Conservation (phyloP, 1,140 invertebrate genomes). For the Saccostrea glomerata region DNA sequence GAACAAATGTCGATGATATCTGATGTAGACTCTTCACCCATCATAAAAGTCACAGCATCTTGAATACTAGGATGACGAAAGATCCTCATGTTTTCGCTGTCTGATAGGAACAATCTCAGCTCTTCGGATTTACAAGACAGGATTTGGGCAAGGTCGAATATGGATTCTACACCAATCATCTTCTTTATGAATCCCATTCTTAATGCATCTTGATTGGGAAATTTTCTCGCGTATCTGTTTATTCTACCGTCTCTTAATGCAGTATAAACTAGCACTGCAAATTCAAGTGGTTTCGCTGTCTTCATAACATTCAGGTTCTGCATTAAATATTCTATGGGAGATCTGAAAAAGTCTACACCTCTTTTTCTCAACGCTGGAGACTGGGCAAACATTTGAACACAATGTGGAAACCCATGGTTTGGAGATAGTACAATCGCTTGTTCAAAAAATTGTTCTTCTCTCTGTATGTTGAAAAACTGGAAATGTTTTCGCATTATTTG, state of each 20-base stretch:
- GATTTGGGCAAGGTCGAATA: not conserved
- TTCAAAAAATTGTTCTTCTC: not conserved
- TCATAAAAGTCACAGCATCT: conserved; percentile 10
- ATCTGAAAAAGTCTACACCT: conserved; percentile 1
- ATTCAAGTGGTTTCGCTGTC: not conserved
- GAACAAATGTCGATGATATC: conserved; percentile 17
- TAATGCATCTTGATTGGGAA: not conserved
- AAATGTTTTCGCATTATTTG: conserved; percentile 25
- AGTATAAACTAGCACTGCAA: not conserved
- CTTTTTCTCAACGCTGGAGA: not conserved
- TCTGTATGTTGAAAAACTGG: not conserved
- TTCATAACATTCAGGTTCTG: not conserved
- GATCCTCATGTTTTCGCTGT: not conserved
- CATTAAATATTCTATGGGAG: not conserved
- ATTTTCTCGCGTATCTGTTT: not conserved
- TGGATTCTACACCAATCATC: not conserved
- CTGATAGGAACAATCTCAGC: not conserved
- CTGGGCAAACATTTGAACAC: conserved; percentile 16
- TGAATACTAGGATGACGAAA: conserved; percentile 36
- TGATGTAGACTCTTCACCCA: conserved; percentile 3
- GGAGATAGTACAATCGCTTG: conserved; percentile 7
- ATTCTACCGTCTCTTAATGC: not conserved
- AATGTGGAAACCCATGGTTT: conserved; percentile 7
- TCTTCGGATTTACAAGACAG: conserved; percentile 1
- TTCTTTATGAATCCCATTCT: conserved; percentile 16